Conservation (phyloP, 2,113 vertebrate genomes). For the Meriones unguiculatus region DNA sequence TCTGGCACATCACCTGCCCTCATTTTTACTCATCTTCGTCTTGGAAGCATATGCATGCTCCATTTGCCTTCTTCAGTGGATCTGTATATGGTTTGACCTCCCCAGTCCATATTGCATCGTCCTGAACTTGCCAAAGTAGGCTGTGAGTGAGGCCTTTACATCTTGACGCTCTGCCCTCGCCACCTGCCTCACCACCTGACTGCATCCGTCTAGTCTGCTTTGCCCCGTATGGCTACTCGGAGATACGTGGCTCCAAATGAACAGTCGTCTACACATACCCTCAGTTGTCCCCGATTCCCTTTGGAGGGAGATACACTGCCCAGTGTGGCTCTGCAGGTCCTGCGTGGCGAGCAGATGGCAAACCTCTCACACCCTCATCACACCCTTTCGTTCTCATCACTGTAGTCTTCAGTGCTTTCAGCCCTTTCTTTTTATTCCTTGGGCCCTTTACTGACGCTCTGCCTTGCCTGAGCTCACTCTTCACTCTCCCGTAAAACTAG, state of each 20-base stretch:
- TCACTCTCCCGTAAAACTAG: background rate
- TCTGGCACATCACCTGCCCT: accelerated
- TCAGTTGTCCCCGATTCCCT: background rate
- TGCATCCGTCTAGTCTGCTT: background rate
- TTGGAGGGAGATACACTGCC: background rate
- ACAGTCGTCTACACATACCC: background rate
- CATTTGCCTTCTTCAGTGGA: background rate
- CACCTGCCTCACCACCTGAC: background rate
- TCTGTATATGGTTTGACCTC: background rate
- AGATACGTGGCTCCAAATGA: background rate
- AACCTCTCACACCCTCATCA: background rate
- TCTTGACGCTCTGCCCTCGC: background rate
- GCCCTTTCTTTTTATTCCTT: background rate
- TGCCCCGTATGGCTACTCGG: no score
- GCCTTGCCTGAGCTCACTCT: background rate
- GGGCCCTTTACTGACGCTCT: background rate
- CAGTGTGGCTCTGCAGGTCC: background rate
- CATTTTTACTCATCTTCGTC: constrained; percentile 34
- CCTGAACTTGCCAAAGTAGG: background rate
- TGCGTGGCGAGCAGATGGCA: background rate
- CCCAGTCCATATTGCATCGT: background rate
- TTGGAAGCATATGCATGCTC: background rate
- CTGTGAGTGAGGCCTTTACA: background rate
- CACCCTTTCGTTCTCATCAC: background rate
- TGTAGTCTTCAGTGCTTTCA: background rate